phyloP scores from a whole-genome alignment of 2,113 vertebrate genomes.

The Oreocharis arfaki region DNA sequence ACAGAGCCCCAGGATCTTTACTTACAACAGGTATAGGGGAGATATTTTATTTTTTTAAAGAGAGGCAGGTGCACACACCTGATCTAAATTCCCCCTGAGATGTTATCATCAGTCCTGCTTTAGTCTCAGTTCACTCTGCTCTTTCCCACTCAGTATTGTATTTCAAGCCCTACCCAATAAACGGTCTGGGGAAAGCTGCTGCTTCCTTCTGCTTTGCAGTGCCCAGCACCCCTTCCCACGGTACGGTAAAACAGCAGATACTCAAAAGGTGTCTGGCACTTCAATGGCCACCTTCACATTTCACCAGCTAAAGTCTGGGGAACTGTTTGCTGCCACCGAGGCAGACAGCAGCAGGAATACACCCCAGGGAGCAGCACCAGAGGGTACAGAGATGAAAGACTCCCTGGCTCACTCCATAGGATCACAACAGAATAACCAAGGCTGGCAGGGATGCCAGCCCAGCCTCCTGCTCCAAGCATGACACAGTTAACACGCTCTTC shows the following conservation, averaged over 20 bases:
- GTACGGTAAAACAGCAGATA: accelerated
- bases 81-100: neutral
- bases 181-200: neutral
- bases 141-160: neutral
- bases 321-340: neutral
- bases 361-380: neutral
- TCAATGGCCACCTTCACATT: neutral
- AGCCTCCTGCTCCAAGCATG: neutral
- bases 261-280: no score
- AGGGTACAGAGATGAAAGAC: neutral
- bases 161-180: neutral
- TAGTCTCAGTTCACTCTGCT: neutral
- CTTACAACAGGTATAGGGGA: neutral
- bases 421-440: neutral
- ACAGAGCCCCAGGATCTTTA: accelerated
- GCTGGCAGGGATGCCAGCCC: neutral
- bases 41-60: neutral
- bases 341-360: neutral
- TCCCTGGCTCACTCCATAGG: accelerated
- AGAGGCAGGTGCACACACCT: neutral
- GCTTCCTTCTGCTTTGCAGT: neutral
- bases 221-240: neutral
- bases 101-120: neutral
- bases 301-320: no score
- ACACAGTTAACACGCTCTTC: accelerated